Percentiles rank a stretch among this genome's conserved stretches.
Conservation (phyloP, 2,113 vertebrate species). For the Toxostoma redivivum region DNA sequence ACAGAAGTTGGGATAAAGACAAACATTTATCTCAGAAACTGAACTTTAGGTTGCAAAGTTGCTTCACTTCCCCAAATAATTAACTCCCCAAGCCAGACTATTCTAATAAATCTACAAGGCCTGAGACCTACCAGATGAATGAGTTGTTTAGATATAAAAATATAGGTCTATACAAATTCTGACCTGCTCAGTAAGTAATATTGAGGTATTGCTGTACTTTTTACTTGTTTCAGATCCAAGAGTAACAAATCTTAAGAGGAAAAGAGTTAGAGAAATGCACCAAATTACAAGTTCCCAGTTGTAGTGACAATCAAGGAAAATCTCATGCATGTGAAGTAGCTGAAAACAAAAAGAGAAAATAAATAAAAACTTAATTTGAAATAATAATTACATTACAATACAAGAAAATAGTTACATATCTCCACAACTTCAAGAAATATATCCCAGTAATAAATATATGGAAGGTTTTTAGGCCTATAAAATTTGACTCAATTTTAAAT, state of each 20-base stretch:
- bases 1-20: not conserved
- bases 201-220: conserved; percentile 99
- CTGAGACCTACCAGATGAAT: not conserved
- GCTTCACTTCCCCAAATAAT: not conserved
- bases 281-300: conserved; percentile 98
- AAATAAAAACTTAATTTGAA: not conserved
- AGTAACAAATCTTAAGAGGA: conserved; percentile 94
- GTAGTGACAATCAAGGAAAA: conserved; percentile 96
- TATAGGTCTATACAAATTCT: not conserved
- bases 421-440: not conserved
- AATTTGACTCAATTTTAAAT: not conserved
- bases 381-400: not conserved
- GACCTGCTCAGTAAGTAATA: conserved; percentile 97
- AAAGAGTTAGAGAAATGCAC: conserved; percentile 94
- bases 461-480: not conserved
- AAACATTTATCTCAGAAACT: not conserved
- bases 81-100: not conserved
- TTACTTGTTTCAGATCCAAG: conserved; percentile 98
- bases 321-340: conserved; percentile 93
- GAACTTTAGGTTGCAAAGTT: not conserved
- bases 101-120: not conserved
- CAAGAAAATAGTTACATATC: not conserved
- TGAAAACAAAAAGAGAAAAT: conserved; percentile 23
- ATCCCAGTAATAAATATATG: not conserved
- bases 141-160: not conserved